phyloP scores from a whole-genome alignment of 2,797 vertebrate species.

The Morelia viridis region DNA sequence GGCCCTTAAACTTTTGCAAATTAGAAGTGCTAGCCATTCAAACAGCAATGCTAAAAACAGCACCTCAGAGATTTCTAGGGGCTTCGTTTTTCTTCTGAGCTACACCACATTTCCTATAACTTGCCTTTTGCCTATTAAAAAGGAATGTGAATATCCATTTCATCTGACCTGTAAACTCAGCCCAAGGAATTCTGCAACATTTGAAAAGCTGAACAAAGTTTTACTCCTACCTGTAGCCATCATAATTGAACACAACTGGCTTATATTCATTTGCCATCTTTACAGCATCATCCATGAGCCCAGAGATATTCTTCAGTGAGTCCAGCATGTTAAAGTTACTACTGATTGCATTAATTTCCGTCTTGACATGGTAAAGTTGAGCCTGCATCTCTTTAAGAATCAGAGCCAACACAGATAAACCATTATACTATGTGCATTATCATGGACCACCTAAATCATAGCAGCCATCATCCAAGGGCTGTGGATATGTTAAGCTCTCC shows the following conservation, averaged over 20 bases:
- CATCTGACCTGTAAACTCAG: neutral
- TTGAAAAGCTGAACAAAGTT: neutral
- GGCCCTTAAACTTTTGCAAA: neutral
- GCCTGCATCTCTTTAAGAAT: constrained; percentile 66
- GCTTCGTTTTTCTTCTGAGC: neutral
- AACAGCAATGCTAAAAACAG: neutral
- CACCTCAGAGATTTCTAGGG: neutral
- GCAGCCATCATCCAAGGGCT: neutral
- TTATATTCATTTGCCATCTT: neutral
- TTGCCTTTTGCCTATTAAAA: neutral
- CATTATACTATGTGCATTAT: neutral
- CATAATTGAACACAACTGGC: neutral
- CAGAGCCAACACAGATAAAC: neutral
- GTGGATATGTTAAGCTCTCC: neutral
- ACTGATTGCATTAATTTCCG: constrained; percentile 50
- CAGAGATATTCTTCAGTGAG: neutral
- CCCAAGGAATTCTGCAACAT: neutral
- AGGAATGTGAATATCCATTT: neutral
- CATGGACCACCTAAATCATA: neutral
- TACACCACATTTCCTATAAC: neutral
- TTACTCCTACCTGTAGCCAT: constrained; percentile 58
- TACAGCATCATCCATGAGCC: neutral
- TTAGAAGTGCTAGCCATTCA: neutral
- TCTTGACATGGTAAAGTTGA: constrained; percentile 61
- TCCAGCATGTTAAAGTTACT: constrained; percentile 3